Evolutionary conservation across 2,797 vertebrate species (phyloP).

Genomic region (Menidia menidia): DNA sequence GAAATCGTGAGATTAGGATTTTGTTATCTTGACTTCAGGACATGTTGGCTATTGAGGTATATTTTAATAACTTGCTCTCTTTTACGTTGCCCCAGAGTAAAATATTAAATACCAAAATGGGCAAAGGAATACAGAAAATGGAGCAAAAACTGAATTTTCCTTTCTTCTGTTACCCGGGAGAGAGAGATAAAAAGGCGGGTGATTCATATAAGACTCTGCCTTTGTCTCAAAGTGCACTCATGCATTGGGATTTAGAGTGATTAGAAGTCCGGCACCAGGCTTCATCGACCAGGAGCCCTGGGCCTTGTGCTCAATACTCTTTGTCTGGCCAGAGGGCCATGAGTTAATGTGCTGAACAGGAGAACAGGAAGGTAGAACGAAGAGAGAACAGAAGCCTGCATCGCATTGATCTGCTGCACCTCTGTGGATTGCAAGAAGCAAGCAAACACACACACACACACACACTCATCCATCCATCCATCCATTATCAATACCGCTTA

Average conservation of each 20-base stretch:
- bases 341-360: slow-evolving; percentile 66
- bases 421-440: slow-evolving; percentile 51
- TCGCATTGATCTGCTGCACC: slow-evolving; percentile 67
- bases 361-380: slow-evolving; percentile 32
- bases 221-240: slow-evolving; percentile 63
- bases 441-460: slow-evolving; percentile 11
- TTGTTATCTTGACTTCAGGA: neutral
- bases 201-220: slow-evolving; percentile 49
- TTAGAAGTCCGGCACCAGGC: slow-evolving; percentile 65
- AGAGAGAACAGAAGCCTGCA: slow-evolving; percentile 37
- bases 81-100: neutral
- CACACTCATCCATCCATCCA: no score
- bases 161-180: slow-evolving; percentile 6
- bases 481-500: no score
- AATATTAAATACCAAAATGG: neutral
- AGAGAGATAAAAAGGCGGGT: slow-evolving; percentile 24
- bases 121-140: slow-evolving; percentile 11
- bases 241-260: slow-evolving; percentile 56
- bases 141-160: slow-evolving; percentile 4
- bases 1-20: neutral
- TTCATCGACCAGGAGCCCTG: slow-evolving; percentile 63
- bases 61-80: neutral
- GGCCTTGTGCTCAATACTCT: slow-evolving; percentile 62
- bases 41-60: neutral
- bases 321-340: slow-evolving; percentile 55